Percentiles rank a stretch among this genome's conserved stretches.
Evolutionary conservation across 2,797 vertebrate genomes (phyloP).

Genomic region (Chromis chromis): DNA sequence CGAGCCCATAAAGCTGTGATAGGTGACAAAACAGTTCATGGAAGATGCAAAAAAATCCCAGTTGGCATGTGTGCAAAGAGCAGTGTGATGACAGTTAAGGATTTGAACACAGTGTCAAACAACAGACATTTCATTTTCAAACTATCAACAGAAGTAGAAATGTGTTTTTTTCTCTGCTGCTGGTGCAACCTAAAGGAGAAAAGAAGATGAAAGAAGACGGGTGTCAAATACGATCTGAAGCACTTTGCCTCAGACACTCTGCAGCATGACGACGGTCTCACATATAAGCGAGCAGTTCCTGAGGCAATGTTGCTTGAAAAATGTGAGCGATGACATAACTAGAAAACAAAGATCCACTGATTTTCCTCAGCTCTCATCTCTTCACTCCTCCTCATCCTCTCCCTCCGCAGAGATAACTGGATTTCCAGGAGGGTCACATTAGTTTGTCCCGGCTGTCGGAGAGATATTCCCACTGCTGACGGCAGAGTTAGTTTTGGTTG

Average conservation of each 20-base stretch:
- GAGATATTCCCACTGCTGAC: constrained; percentile 66
- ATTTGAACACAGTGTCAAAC: constrained; percentile 18
- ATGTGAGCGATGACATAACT: constrained; percentile 31
- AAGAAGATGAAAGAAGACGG: constrained; percentile 24
- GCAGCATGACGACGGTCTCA: constrained; percentile 1
- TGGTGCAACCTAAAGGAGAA: not conserved
- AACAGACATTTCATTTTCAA: constrained; percentile 17
- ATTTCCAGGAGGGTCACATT: constrained; percentile 71
- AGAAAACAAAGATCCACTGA: constrained; percentile 44
- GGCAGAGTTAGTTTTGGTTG: constrained; percentile 75
- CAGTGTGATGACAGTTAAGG: constrained; percentile 1
- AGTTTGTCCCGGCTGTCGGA: constrained; percentile 52
- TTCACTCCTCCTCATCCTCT: constrained; percentile 25
- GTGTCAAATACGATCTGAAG: constrained; percentile 21
- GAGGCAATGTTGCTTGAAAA: not conserved
- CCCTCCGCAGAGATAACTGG: constrained; percentile 51
- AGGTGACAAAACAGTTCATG: constrained; percentile 8
- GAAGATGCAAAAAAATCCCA: not conserved
- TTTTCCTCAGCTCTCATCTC: constrained; percentile 16
- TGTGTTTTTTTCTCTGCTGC: not conserved
- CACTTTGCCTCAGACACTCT: constrained; percentile 29
- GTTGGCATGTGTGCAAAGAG: not conserved
- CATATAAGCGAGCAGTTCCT: constrained; percentile 1
- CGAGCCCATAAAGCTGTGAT: not conserved
- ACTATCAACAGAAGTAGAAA: constrained; percentile 20